phyloP scores from a whole-genome alignment of 2,113 vertebrate genomes.

The Daboia siamensis region DNA sequence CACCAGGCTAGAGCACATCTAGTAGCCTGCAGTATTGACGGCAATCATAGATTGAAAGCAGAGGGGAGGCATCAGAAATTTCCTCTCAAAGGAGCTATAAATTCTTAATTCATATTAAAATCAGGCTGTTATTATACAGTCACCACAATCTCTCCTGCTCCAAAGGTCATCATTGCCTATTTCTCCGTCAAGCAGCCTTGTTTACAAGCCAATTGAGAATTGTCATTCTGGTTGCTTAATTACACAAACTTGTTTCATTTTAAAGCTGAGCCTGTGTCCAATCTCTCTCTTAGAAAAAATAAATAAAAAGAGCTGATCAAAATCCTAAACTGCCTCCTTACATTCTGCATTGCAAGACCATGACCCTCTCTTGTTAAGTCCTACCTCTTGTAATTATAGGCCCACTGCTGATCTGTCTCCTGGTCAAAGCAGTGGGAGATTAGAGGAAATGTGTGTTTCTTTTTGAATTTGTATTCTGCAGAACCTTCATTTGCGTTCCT shows the following conservation, averaged over 20 bases:
- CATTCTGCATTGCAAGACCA: slow-evolving; percentile 6
- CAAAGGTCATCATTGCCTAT: background rate
- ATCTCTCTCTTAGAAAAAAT: background rate
- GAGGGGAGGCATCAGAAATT: background rate
- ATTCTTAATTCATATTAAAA: slow-evolving; percentile 8
- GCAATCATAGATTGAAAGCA: slow-evolving; percentile 7
- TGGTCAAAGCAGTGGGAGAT: slow-evolving; percentile 52
- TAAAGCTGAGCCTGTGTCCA: background rate
- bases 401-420: slow-evolving; percentile 31
- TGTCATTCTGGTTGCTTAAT: background rate
- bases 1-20: background rate
- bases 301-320: background rate
- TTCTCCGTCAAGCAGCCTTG: slow-evolving; percentile 11
- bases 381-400: slow-evolving; percentile 46
- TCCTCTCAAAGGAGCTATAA: background rate
- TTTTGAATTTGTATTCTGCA: slow-evolving; percentile 49
- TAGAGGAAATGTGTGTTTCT: slow-evolving; percentile 57
- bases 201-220: slow-evolving; percentile 32
- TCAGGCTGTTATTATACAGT: background rate
- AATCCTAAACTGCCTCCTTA: background rate
- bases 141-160: background rate
- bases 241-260: background rate
- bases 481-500: slow-evolving; percentile 46
- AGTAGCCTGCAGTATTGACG: background rate
- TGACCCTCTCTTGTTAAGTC: slow-evolving; percentile 11